Evolutionary conservation across 2,113 vertebrate species (phyloP).

Genomic region (Taxidea taxus): DNA sequence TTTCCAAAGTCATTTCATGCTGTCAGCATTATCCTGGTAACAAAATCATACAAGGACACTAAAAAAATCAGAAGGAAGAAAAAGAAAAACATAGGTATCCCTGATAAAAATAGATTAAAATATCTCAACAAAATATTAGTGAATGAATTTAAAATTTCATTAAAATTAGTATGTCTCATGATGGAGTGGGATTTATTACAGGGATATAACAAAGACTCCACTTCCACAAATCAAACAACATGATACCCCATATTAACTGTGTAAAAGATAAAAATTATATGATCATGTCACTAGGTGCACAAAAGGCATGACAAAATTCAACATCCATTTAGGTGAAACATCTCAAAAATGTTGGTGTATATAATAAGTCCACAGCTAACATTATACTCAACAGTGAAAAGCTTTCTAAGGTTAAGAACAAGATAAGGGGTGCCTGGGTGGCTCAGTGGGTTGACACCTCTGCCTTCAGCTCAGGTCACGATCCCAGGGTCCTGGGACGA

Average conservation of each 20-base stretch:
- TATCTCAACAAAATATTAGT: background rate
- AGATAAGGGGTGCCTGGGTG: too few relatives aligned
- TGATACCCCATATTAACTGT: background rate
- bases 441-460: too few relatives aligned
- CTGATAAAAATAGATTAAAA: background rate
- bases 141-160: background rate
- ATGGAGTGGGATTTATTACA: background rate
- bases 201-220: background rate
- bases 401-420: background rate
- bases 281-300: background rate
- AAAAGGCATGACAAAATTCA: background rate
- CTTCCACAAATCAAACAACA: background rate
- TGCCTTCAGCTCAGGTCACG: too few relatives aligned
- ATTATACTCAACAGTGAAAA: background rate
- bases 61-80: background rate
- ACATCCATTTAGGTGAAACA: background rate
- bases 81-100: background rate
- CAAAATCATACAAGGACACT: background rate
- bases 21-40: background rate
- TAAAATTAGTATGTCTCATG: background rate
- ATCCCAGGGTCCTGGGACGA: too few relatives aligned
- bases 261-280: background rate
- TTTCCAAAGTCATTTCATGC: background rate
- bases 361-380: background rate
- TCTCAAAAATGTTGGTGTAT: background rate